phyloP scores from a whole-genome alignment of 2,888 invertebrate genomes.

The Ophion ellenae region DNA sequence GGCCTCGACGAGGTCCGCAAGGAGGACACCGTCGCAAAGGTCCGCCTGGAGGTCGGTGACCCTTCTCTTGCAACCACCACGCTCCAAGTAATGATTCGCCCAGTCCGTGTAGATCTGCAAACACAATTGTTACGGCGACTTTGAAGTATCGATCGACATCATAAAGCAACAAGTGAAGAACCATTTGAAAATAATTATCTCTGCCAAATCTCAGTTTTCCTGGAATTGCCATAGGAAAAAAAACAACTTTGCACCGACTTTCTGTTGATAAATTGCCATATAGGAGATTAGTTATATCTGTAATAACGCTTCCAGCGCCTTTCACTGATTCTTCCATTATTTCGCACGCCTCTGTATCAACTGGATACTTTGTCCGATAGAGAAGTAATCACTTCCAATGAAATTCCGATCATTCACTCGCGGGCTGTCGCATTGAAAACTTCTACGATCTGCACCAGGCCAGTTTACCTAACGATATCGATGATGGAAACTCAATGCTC shows the following conservation, averaged over 20 bases:
- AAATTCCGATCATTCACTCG: too few species aligned
- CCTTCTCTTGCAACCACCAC: conserved; percentile 93
- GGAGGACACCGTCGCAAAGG: conserved; percentile 95
- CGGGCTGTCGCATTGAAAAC: neutral
- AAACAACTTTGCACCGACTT: neutral
- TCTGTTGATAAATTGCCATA: neutral
- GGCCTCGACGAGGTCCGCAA: conserved; percentile 97
- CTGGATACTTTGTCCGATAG: too few species aligned
- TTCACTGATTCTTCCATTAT: neutral
- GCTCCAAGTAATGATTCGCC: conserved; percentile 98
- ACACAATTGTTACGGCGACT: conserved; percentile 38
- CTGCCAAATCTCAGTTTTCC: neutral
- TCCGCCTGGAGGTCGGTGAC: conserved; percentile 95
- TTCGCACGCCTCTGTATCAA: neutral
- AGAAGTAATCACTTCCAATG: too few species aligned
- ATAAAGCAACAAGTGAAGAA: conserved; percentile 33
- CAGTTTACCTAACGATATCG: conserved; percentile 34
- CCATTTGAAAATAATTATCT: conserved; percentile 17
- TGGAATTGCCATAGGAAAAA: neutral
- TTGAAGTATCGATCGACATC: too few species aligned
- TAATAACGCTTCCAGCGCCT: neutral
- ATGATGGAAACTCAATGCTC: conserved; percentile 50
- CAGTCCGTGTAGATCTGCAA: conserved; percentile 98
- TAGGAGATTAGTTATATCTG: neutral
- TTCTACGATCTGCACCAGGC: neutral